Conservation (phyloP, 2,888 invertebrate species). For the Drosophila multiciliata region DNA sequence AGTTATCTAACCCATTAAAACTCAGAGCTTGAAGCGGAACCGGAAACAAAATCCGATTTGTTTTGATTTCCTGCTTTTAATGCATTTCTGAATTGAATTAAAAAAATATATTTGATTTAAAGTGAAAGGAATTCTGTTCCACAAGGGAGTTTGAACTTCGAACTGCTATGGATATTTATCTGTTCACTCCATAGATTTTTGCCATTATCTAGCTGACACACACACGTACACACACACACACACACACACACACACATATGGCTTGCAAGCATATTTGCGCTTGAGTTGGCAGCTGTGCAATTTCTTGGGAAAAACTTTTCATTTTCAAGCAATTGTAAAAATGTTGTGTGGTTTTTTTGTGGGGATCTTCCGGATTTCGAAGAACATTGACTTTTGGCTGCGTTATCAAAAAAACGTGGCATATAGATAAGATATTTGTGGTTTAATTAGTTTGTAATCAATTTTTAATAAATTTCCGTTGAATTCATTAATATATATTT, state of each 20-base stretch:
- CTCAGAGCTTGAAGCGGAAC: not conserved
- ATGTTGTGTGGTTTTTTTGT: conserved; percentile 25
- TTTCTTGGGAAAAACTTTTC: conserved; percentile 45
- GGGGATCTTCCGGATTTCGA: conserved; percentile 20
- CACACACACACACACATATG: not conserved
- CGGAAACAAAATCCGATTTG: not conserved
- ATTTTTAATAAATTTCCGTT: conserved; percentile 55
- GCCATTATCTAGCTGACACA: conserved; percentile 27
- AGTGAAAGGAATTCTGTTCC: not conserved
- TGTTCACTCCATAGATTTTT: no score
- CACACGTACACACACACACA: conserved; percentile 22
- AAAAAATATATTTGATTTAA: not conserved
- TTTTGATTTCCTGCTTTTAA: not conserved
- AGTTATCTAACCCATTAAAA: not conserved
- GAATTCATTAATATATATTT: conserved; percentile 27
- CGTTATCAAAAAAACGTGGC: not conserved
- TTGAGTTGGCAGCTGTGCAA: conserved; percentile 40
- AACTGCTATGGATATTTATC: not conserved
- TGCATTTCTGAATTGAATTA: not conserved
- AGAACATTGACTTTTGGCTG: conserved; percentile 14
- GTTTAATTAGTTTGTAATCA: conserved; percentile 63
- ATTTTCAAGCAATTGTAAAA: conserved; percentile 15
- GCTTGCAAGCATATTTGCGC: conserved; percentile 22
- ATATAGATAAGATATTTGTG: conserved; percentile 13
- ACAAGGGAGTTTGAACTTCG: conserved; percentile 3